A percentile compares a stretch with the other conserved stretches of the same genome.
phyloP scores from a whole-genome alignment of 2,113 vertebrate genomes.

The Peromyscus polionotus region DNA sequence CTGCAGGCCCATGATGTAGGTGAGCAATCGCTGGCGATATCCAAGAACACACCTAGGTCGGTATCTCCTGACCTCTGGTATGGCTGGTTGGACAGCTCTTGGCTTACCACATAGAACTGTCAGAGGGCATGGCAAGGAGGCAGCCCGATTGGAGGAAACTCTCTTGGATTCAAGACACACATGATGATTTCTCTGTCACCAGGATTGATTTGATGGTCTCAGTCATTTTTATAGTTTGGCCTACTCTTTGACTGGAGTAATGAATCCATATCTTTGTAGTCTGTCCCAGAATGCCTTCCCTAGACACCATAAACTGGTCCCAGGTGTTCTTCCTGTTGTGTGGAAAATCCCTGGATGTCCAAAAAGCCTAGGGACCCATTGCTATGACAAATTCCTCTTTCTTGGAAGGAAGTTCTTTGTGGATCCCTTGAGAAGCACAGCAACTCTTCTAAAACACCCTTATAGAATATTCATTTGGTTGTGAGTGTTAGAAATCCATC shows the following conservation, averaged over 20 bases:
- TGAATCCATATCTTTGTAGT: constrained; percentile 95
- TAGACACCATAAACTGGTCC: constrained; percentile 98
- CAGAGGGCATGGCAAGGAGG: constrained; percentile 96
- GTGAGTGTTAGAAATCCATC: constrained; percentile 96
- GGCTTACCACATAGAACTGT: constrained; percentile 78
- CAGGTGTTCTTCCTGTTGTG: constrained; percentile 95
- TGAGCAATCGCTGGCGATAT: not conserved
- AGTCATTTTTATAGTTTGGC: not conserved
- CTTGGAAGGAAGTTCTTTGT: constrained; percentile 95
- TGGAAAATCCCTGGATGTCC: constrained; percentile 93
- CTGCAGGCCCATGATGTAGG: constrained; percentile 93
- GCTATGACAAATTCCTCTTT: constrained; percentile 98
- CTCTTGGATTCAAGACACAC: constrained; percentile 79
- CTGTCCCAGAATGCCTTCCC: constrained; percentile 97
- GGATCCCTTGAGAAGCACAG: constrained; percentile 94
- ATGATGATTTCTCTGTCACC: not conserved
- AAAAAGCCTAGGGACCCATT: constrained; percentile 96
- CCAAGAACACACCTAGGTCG: not conserved
- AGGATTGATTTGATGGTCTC: too few relatives aligned
- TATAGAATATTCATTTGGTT: constrained; percentile 97
- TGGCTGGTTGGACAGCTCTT: constrained; percentile 95
- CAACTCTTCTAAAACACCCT: constrained; percentile 95
- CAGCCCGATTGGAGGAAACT: constrained; percentile 94
- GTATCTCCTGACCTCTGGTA: constrained; percentile 67
- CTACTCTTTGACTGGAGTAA: not conserved